These are phyloP conservation scores for Diarsia rubi DNA, from an alignment of 2,888 invertebrate genomes.

Conservation along the genomic window DNA sequence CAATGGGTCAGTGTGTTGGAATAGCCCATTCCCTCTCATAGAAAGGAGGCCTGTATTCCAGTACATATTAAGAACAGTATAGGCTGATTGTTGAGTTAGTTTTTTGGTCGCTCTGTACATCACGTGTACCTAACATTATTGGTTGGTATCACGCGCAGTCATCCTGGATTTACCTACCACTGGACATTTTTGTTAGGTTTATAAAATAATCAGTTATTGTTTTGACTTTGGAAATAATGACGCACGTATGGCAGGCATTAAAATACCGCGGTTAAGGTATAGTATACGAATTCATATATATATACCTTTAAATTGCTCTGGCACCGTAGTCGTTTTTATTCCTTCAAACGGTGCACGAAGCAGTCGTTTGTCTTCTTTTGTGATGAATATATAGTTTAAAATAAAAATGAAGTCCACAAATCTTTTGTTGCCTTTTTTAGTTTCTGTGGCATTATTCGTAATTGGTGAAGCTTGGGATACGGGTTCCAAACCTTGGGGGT, in stretches of 20 bases:
- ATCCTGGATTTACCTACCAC: neutral
- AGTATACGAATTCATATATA: neutral
- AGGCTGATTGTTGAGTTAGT: neutral
- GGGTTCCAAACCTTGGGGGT: no score
- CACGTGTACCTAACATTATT: neutral
- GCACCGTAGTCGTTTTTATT: neutral
- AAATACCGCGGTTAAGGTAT: neutral
- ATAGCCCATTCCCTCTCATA: no score
- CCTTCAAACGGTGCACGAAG: neutral
- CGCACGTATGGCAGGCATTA: neutral
- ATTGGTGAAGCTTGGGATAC: neutral
- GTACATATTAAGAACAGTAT: no score
- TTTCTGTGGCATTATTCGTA: neutral
- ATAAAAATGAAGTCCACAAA: neutral
- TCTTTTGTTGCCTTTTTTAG: neutral
- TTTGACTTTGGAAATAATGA: neutral
- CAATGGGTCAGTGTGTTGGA: no score
- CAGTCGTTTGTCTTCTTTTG: neutral
- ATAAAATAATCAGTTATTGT: neutral
- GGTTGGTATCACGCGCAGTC: neutral
- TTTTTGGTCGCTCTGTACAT: neutral
- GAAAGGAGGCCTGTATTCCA: no score
- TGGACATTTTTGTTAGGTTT: neutral
- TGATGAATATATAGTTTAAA: neutral
- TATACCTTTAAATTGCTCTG: neutral